These are phyloP conservation scores for Tachycineta bicolor DNA, from an alignment of 2,113 vertebrate genomes.

Conservation along the genomic window DNA sequence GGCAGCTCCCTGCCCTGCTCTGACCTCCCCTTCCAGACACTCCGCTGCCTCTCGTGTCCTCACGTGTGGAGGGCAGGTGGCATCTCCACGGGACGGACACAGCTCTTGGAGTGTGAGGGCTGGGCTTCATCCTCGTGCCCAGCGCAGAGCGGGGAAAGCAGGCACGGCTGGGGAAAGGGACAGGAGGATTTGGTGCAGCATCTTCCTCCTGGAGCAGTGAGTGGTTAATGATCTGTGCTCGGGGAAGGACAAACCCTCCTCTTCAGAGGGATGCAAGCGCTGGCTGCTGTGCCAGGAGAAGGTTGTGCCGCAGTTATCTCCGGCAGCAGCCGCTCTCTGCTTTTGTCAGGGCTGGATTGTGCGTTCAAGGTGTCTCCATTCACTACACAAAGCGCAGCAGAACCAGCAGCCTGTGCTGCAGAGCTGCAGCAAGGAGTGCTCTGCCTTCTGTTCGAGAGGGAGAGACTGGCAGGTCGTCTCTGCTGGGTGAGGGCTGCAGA, in stretches of 20 bases:
- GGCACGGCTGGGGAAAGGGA: neutral
- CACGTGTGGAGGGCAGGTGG: accelerated
- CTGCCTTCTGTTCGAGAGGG: neutral
- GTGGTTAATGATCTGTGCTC: neutral
- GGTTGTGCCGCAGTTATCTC: neutral
- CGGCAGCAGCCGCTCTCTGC: neutral
- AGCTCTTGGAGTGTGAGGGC: neutral
- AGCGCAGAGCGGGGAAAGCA: neutral
- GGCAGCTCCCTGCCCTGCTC: neutral
- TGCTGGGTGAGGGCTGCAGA: neutral
- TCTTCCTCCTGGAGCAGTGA: neutral
- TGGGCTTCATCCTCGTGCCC: accelerated
- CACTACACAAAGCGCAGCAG: neutral
- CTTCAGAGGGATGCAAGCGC: neutral
- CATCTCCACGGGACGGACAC: neutral
- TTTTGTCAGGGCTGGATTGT: neutral
- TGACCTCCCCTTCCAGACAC: accelerated
- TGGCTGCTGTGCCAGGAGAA: neutral
- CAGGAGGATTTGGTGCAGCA: neutral
- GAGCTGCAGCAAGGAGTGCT: neutral
- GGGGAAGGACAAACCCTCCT: neutral
- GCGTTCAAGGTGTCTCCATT: neutral
- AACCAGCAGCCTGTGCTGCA: neutral
- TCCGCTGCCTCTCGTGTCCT: accelerated
- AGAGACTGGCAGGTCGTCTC: neutral